These are phyloP conservation scores for Cliona cf. orientalis DNA, from an alignment of 37 sponge, comb jelly and placozoan species.

Conservation along the genomic window DNA sequence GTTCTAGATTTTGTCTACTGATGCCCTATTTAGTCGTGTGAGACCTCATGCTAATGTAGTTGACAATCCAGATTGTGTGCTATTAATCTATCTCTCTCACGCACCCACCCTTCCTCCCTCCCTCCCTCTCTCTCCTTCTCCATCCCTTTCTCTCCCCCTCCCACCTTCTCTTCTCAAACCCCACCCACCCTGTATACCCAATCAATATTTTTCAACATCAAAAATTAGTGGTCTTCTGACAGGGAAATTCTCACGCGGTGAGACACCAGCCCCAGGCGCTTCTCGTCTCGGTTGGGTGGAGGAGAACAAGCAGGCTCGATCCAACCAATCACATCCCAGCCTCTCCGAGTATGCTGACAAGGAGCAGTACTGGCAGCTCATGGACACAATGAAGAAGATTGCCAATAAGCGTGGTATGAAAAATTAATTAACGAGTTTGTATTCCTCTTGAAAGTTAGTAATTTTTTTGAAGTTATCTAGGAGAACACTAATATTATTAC, in stretches of 20 bases:
- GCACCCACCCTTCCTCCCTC: too few relatives aligned
- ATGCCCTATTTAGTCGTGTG: too few relatives aligned
- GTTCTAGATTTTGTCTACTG: too few relatives aligned
- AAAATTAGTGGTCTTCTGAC: conserved; percentile 81
- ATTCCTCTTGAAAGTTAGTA: not conserved
- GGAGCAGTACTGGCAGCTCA: conserved; percentile 69
- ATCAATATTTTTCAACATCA: not conserved
- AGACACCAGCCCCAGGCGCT: conserved; percentile 17
- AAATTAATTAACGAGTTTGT: not conserved
- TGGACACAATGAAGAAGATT: conserved; percentile 64
- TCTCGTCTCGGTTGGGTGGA: conserved; percentile 88
- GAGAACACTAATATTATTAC: too few relatives aligned
- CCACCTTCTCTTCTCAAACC: too few relatives aligned
- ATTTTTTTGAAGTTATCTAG: not conserved
- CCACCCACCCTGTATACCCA: not conserved
- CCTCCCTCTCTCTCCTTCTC: not conserved
- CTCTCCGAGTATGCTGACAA: conserved; percentile 53
- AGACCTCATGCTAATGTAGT: too few relatives aligned
- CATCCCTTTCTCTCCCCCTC: too few relatives aligned
- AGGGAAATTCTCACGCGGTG: conserved; percentile 76
- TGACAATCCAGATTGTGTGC: too few relatives aligned
- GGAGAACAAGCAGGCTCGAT: conserved; percentile 35
- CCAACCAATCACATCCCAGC: conserved; percentile 74
- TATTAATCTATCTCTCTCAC: not conserved
- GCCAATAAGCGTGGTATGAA: conserved; percentile 51